Conservation (phyloP, 64 coral and sea anemone species). For the Catalaphyllia jardinei region DNA sequence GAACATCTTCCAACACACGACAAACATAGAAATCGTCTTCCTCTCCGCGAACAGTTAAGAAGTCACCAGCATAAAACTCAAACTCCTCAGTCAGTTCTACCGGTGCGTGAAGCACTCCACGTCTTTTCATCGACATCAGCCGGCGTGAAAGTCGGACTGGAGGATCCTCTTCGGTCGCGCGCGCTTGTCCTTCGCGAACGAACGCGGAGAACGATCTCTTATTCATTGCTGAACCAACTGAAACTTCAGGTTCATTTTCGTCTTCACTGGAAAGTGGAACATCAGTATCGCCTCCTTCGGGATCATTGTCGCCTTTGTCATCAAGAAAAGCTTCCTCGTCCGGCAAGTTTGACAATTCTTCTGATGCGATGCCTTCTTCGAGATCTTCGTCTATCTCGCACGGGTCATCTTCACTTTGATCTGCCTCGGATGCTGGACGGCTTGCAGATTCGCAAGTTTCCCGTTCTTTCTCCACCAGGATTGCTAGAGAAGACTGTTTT, state of each 20-base stretch:
- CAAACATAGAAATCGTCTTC: conserved; percentile 90
- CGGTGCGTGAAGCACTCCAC: conserved; percentile 54
- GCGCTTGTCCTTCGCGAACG: background rate
- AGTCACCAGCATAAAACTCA: conserved; percentile 86
- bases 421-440: conserved; percentile 39
- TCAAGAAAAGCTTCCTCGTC: background rate
- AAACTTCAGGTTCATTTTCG: conserved; percentile 43
- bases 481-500: conserved; percentile 79
- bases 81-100: conserved; percentile 76
- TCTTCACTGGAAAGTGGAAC: conserved; percentile 58
- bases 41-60: conserved; percentile 91
- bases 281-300: conserved; percentile 84
- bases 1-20: conserved; percentile 81
- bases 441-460: conserved; percentile 52
- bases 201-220: conserved; percentile 21
- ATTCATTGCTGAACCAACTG: conserved; percentile 5
- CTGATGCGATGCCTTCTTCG: conserved; percentile 5
- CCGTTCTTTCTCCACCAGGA: conserved; percentile 72
- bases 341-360: background rate
- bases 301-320: conserved; percentile 32
- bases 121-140: conserved; percentile 81
- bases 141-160: conserved; percentile 68
- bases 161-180: conserved; percentile 7
- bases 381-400: background rate
- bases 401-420: conserved; percentile 26